Percentiles rank a stretch among this genome's conserved stretches.
phyloP scores from a whole-genome alignment of 2,797 vertebrate species.

The Gallirallus australis region DNA sequence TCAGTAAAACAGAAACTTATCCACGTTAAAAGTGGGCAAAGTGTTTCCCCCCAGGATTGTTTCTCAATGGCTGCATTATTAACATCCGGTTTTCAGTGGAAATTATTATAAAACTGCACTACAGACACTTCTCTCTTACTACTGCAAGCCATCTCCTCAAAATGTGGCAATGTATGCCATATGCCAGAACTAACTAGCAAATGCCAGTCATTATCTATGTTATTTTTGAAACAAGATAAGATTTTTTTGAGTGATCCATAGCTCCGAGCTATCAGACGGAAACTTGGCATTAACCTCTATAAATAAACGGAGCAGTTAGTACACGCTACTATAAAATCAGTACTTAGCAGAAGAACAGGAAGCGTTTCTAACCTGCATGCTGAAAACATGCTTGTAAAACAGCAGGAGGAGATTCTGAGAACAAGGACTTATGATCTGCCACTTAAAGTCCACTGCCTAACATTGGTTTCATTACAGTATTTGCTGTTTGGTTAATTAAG shows the following conservation, averaged over 20 bases:
- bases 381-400: background rate
- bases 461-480: background rate
- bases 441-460: background rate
- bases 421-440: background rate
- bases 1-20: background rate
- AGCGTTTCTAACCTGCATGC: background rate
- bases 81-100: background rate
- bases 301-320: slow-evolving; percentile 33
- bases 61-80: background rate
- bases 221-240: slow-evolving; percentile 52
- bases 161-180: background rate
- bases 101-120: background rate
- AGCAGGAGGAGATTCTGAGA: background rate
- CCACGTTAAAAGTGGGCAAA: background rate
- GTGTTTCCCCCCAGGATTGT: background rate
- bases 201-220: background rate
- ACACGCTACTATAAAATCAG: background rate
- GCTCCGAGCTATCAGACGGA: background rate
- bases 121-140: background rate
- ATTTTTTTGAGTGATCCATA: slow-evolving; percentile 1
- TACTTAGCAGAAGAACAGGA: background rate
- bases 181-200: background rate
- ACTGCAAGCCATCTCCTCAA: background rate
- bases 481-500: background rate
- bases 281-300: slow-evolving; percentile 18